Percentiles rank a stretch among this genome's conserved stretches.
phyloP scores from a whole-genome alignment of 2,888 invertebrate species.

The Cyrtodaria siliqua region DNA sequence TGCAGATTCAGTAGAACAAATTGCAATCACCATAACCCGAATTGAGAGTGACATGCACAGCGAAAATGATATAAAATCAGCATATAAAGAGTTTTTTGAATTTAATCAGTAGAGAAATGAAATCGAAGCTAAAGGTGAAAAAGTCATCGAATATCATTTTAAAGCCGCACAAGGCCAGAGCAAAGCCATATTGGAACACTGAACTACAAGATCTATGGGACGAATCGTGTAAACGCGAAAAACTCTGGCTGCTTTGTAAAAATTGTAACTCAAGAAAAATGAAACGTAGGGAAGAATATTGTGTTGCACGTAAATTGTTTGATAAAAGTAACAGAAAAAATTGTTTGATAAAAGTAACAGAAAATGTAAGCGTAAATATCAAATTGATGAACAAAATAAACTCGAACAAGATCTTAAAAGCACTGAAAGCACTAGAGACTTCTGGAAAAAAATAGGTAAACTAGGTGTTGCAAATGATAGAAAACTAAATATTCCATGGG shows the following conservation, averaged over 20 bases:
- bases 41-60: not conserved
- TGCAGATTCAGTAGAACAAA: not conserved
- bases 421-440: not conserved
- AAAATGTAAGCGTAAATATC: slow-evolving; percentile 13
- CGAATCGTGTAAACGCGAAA: slow-evolving; percentile 2
- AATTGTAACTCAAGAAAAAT: not conserved
- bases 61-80: slow-evolving; percentile 1
- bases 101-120: slow-evolving; percentile 4
- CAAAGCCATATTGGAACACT: slow-evolving; percentile 6
- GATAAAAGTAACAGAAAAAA: too few relatives aligned
- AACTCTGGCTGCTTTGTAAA: slow-evolving; percentile 1
- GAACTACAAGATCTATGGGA: slow-evolving; percentile 12
- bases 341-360: too few relatives aligned
- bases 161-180: slow-evolving; percentile 5
- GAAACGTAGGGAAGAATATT: not conserved
- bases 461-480: not conserved
- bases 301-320: not conserved
- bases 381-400: slow-evolving; percentile 1
- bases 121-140: not conserved
- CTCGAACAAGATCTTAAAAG: slow-evolving; percentile 4
- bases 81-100: slow-evolving; percentile 3
- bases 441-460: slow-evolving; percentile 12
- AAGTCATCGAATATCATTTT: not conserved
- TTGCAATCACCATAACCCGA: not conserved
- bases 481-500: not conserved